Evolutionary conservation across 2,797 vertebrate species (phyloP).

Genomic region (Myripristis jacobus): DNA sequence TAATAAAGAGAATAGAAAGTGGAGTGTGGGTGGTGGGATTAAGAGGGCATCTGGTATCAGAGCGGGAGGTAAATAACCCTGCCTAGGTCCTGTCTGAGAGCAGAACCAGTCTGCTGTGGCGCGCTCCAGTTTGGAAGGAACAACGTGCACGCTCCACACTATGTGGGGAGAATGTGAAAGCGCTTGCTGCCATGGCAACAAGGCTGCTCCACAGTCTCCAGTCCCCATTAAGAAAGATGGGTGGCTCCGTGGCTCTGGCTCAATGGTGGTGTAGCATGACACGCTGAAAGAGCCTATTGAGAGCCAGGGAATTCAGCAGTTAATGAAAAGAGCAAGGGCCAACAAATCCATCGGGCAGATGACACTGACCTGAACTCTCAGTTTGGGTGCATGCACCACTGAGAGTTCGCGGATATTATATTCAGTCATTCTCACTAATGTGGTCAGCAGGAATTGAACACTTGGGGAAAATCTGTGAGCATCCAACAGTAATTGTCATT

Average conservation of each 20-base stretch:
- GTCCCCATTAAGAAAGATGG: slow-evolving; percentile 82
- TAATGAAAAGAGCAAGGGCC: slow-evolving; percentile 71
- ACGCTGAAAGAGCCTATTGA: slow-evolving; percentile 81
- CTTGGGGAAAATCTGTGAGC: neutral
- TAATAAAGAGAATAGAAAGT: slow-evolving; percentile 41
- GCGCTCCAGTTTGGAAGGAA: slow-evolving; percentile 65
- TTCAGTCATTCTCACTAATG: slow-evolving; percentile 13
- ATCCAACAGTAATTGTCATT: neutral
- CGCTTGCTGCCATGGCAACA: slow-evolving; percentile 86
- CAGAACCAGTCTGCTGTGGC: slow-evolving; percentile 65
- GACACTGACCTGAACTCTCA: slow-evolving; percentile 55
- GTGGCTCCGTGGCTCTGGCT: slow-evolving; percentile 74
- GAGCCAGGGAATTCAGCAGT: slow-evolving; percentile 70
- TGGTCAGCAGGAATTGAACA: slow-evolving; percentile 3
- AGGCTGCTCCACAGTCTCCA: slow-evolving; percentile 81
- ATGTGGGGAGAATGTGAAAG: slow-evolving; percentile 85
- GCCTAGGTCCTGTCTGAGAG: slow-evolving; percentile 60
- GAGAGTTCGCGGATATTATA: slow-evolving; percentile 25
- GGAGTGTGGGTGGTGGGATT: slow-evolving; percentile 49
- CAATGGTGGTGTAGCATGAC: slow-evolving; percentile 79
- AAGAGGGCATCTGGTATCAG: slow-evolving; percentile 58
- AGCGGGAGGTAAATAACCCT: slow-evolving; percentile 65
- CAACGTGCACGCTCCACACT: slow-evolving; percentile 71
- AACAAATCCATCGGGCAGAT: slow-evolving; percentile 62
- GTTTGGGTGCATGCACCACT: slow-evolving; percentile 4